phyloP scores from a whole-genome alignment of 2,113 vertebrate genomes.

The Thalassarche chlororhynchos region DNA sequence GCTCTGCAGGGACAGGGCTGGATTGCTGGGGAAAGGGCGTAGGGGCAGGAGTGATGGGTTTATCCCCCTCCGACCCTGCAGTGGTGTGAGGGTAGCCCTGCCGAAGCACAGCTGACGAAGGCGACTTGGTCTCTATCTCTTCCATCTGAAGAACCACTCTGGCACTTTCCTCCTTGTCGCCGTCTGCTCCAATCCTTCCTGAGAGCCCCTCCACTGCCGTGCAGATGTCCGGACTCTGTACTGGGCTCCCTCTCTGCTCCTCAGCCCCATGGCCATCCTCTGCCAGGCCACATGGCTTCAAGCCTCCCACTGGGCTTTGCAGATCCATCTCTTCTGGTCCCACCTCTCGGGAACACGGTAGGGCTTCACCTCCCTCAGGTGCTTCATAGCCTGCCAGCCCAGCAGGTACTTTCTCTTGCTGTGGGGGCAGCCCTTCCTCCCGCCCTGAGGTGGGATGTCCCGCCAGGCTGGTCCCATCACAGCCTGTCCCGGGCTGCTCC shows the following conservation, averaged over 20 bases:
- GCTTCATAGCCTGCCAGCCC: background rate
- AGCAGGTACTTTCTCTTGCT: background rate
- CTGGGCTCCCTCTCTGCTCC: background rate
- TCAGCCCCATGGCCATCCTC: background rate
- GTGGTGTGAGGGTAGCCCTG: background rate
- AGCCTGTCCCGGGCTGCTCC: background rate
- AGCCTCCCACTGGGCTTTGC: background rate
- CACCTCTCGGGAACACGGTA: background rate
- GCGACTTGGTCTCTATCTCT: conserved; percentile 4
- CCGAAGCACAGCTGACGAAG: background rate
- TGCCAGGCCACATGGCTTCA: background rate
- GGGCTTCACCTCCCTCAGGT: background rate
- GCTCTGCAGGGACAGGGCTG: background rate
- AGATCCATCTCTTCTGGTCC: background rate
- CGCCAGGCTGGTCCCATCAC: background rate
- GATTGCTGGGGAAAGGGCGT: background rate
- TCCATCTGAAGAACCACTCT: conserved; percentile 66
- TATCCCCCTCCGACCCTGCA: background rate
- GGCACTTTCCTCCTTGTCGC: background rate
- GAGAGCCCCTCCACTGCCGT: background rate
- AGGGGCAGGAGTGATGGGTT: background rate
- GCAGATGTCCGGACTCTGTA: background rate
- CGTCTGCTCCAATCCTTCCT: background rate
- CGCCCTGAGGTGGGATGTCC: background rate
- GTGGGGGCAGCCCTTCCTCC: background rate